A percentile compares a stretch with the other conserved stretches of the same genome.
Conservation (phyloP, 2,888 invertebrate genomes). For the Petrolisthes manimaculis region DNA sequence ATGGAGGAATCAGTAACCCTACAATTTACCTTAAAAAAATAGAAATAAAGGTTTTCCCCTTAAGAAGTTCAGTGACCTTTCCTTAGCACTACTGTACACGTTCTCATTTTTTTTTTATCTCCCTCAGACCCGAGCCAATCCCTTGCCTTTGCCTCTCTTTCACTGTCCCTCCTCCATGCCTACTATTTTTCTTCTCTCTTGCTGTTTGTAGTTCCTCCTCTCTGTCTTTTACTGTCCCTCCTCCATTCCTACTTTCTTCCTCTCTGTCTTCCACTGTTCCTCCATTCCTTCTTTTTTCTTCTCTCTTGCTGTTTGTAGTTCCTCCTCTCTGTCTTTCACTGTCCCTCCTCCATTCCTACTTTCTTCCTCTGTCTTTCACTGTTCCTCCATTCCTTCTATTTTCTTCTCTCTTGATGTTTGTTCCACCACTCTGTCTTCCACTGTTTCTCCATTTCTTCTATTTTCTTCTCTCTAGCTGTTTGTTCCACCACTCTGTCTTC, state of each 20-base stretch:
- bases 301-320: background rate
- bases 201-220: no score
- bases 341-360: background rate
- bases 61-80: no score
- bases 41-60: no score
- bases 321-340: background rate
- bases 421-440: background rate
- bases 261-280: background rate
- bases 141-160: no score
- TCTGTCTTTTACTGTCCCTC: background rate
- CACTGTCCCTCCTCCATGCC: no score
- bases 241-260: background rate
- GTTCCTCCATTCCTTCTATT: background rate
- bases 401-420: background rate
- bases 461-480: background rate
- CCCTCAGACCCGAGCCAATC: no score
- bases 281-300: background rate
- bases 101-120: no score
- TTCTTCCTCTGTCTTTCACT: background rate
- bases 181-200: no score
- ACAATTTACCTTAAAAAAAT: no score
- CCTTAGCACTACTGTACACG: no score
- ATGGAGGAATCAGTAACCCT: no score
- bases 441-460: background rate
- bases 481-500: background rate